phyloP scores from a whole-genome alignment of 2,888 invertebrate species.

The Temnothorax rugatulus region DNA sequence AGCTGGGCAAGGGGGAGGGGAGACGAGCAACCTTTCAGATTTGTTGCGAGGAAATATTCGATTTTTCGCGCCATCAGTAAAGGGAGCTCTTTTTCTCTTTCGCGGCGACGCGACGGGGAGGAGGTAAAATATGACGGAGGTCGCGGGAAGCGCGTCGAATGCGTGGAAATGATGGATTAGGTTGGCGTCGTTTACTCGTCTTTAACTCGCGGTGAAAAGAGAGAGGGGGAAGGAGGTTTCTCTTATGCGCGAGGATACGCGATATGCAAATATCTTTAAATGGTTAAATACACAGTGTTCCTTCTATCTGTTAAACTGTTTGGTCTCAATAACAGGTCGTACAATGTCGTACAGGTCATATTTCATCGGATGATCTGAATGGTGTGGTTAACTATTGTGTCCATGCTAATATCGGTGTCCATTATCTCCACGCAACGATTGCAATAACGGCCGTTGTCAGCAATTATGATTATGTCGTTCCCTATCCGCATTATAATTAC shows the following conservation, averaged over 20 bases:
- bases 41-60: slow-evolving; percentile 41
- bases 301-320: neutral
- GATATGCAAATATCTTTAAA: neutral
- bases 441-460: slow-evolving; percentile 25
- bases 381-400: slow-evolving; percentile 9
- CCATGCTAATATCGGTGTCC: slow-evolving; percentile 25
- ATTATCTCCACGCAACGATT: slow-evolving; percentile 39
- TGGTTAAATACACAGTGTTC: neutral
- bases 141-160: slow-evolving; percentile 23
- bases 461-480: slow-evolving; percentile 36
- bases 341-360: neutral
- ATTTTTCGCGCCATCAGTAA: slow-evolving; percentile 38
- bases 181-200: neutral
- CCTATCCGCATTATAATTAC: slow-evolving; percentile 9
- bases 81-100: slow-evolving; percentile 19
- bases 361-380: slow-evolving; percentile 8
- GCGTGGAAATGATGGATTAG: slow-evolving; percentile 47
- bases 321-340: neutral
- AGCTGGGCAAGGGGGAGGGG: neutral
- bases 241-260: neutral
- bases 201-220: slow-evolving; percentile 14
- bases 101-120: neutral
- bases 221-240: too few species aligned
- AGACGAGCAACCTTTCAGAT: slow-evolving; percentile 34
- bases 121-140: slow-evolving; percentile 30